phyloP scores from a whole-genome alignment of 2,113 vertebrate species.

The Spheniscus mendiculus region DNA sequence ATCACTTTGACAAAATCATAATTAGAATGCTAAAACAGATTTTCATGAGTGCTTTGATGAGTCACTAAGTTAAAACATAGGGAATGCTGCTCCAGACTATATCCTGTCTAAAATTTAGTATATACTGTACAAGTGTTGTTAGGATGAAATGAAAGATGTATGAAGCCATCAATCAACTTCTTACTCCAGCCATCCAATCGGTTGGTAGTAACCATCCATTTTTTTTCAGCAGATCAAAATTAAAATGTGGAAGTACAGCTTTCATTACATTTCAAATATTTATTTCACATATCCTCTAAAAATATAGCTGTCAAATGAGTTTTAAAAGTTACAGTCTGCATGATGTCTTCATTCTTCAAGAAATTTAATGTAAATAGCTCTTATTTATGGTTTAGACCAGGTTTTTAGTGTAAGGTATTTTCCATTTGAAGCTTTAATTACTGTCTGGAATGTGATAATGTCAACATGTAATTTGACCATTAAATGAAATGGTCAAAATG shows the following conservation, averaged over 20 bases:
- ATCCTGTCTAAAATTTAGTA: neutral
- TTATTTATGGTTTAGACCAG: neutral
- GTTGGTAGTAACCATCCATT: neutral
- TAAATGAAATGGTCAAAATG: neutral
- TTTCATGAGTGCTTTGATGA: neutral
- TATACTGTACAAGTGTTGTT: neutral
- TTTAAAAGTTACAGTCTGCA: neutral
- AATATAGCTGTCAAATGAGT: neutral
- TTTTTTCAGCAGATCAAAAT: neutral
- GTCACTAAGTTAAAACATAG: neutral
- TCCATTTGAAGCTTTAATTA: neutral
- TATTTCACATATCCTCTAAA: neutral
- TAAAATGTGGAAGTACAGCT: neutral
- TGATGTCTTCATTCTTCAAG: neutral
- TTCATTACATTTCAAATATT: neutral
- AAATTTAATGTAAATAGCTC: neutral
- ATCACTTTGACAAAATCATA: constrained; percentile 32
- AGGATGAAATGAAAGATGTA: neutral
- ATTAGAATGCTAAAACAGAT: constrained; percentile 1
- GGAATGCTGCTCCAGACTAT: neutral
- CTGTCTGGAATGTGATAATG: neutral
- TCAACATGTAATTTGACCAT: neutral
- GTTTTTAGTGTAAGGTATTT: neutral
- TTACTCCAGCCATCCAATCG: neutral
- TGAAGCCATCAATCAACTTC: neutral